Evolutionary conservation across 2,797 vertebrate species (phyloP).

Genomic region (Silurus lanzhouensis): DNA sequence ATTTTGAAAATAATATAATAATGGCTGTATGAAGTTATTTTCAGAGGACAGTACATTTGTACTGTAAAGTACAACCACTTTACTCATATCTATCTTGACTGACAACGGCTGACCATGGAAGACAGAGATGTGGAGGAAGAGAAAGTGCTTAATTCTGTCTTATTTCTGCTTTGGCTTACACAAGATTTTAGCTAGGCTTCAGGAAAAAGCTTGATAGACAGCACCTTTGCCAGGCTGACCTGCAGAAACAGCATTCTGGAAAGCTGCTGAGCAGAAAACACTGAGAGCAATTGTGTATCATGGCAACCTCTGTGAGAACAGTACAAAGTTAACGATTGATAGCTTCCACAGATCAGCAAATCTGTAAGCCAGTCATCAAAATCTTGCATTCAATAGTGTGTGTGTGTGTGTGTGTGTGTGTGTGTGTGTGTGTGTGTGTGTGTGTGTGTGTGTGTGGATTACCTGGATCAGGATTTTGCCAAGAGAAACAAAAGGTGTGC

Average conservation of each 20-base stretch:
- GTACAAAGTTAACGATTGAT: conserved; percentile 11
- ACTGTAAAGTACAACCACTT: no score
- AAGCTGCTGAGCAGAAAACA: conserved; percentile 44
- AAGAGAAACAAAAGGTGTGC: conserved; percentile 94
- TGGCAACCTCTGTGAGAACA: background rate
- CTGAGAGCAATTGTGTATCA: background rate
- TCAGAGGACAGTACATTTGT: no score
- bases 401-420: background rate
- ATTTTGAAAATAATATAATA: no score
- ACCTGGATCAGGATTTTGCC: conserved; percentile 97
- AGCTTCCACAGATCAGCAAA: conserved; percentile 17
- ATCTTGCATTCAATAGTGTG: background rate
- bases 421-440: conserved; percentile 9
- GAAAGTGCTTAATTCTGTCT: background rate
- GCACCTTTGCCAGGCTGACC: conserved; percentile 16
- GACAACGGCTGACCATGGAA: no score
- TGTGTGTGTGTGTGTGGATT: conserved; percentile 27
- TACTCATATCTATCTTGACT: background rate
- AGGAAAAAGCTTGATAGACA: conserved; percentile 21
- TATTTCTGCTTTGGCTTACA: conserved; percentile 16
- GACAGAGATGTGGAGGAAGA: background rate
- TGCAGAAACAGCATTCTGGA: conserved; percentile 35
- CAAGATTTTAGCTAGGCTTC: conserved; percentile 17
- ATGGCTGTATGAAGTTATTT: no score
- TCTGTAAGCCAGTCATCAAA: conserved; percentile 13